phyloP scores from a whole-genome alignment of 2,113 vertebrate species.

The Cheirogaleus medius region DNA sequence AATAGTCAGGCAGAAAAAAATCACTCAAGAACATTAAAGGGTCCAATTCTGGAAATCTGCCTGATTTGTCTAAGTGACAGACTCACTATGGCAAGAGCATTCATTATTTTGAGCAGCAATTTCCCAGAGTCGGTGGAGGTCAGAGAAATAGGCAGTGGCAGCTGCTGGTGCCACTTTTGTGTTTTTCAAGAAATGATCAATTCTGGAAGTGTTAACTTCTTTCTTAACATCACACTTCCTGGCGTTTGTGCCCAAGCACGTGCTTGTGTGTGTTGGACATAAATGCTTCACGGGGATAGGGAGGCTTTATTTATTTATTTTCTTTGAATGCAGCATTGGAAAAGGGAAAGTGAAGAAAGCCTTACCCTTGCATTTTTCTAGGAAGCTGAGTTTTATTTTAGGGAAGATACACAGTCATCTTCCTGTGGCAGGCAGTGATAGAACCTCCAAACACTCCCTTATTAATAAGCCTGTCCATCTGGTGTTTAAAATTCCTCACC shows the following conservation, averaged over 20 bases:
- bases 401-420: neutral
- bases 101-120: slow-evolving; percentile 42
- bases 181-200: slow-evolving; percentile 46
- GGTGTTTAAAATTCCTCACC: slow-evolving; percentile 70
- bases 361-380: neutral
- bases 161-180: neutral
- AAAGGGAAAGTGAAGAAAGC: neutral
- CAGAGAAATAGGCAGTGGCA: neutral
- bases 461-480: slow-evolving; percentile 61
- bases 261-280: neutral
- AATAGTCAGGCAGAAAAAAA: neutral
- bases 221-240: neutral
- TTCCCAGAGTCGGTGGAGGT: neutral
- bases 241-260: neutral
- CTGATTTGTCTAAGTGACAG: slow-evolving; percentile 46
- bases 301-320: neutral
- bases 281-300: neutral
- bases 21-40: slow-evolving; percentile 34
- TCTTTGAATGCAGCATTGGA: neutral
- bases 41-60: slow-evolving; percentile 59
- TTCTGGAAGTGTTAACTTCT: neutral
- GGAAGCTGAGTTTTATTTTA: neutral
- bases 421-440: neutral
- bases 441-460: slow-evolving; percentile 48
- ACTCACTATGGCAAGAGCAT: neutral